Evolutionary conservation across 2,113 vertebrate species (phyloP), one percentile per base, ranked within the genome.

Genomic region (Tetrax tetrax): DNA sequence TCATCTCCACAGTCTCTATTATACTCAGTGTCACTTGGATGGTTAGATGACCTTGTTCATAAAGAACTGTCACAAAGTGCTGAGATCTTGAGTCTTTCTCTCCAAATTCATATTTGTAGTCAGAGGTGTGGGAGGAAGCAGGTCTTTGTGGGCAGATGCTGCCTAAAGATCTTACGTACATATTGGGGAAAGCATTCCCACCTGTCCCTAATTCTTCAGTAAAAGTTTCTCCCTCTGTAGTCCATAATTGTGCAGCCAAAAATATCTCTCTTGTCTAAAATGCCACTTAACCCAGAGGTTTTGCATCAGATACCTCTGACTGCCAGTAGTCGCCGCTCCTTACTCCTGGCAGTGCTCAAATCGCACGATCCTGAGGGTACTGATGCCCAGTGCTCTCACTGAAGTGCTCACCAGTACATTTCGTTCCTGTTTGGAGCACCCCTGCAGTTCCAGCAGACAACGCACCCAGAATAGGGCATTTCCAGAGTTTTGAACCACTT

Each of bases 351-450:
- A 24, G 64, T 7, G 8, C 65, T 59, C 47, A 41, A 31, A 47
- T 48, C 1, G 0, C 2, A 16, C 1, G 1, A 50, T 50, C 35
- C 18, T 1, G 0, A 54, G 61, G 9, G 29, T 19, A 56, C 25
- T 3, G 3, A 57, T 4, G 14, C 63, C 21, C 45, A 33, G 18
- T 1, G 0, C 31, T 43, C 69, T 21, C 64, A 35, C 45, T 41
- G 24, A n/a, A 2, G 33, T 41, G 59, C 64, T 45, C 37, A 24
- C 27, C 45, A 87, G 54, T 31, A 31, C 24, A 15, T 71, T n/a
- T 28, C 56, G 19, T 38, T 88, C 75, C 70, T 18, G 7, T 28
- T 51, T 24, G 13, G 13, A 90, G 41, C 20, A 65, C 6, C n/a
- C 23, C 66, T 51, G 31, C 68, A 77, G 10, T 35, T 69, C 31